Evolutionary conservation across 2,113 vertebrate genomes (phyloP), one percentile per base, ranked within the genome.

Genomic region (Butorides virescens): DNA sequence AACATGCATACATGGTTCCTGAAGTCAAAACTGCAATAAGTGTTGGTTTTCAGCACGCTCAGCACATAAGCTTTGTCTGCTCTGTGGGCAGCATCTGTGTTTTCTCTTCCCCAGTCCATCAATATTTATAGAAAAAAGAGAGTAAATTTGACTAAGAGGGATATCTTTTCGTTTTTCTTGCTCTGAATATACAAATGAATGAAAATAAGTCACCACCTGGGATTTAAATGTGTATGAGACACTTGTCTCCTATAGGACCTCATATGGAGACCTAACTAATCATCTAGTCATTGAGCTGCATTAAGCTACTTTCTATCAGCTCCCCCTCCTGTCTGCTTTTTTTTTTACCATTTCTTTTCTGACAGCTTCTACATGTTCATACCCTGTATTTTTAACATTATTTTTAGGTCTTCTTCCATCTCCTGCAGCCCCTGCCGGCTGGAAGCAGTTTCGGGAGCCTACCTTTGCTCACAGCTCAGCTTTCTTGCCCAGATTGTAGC

Each of bases 301-400:
- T 65, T 72, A 73, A 93, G 94, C 14, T 58, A 21, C 42, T 95
- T 96, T 96, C 56, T 84, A 55, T 83, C 52, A 80, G 72, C 78
- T 96, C 56, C 65, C 56, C 39, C 67, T 96, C 85, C 53, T 93
- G 79, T 92, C 58, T 92, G 14, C 9, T 47, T 75, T 90, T 59
- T 90, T 59, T 66, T 92, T 85, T 32, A 75, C 10, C 21, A n/a
- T 53, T 75, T 50, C 2, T 62, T 95, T 92, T 71, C 20, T 4
- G 23, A 39, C 34, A 66, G 20, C 34, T 74, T 37, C 23, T 89
- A 15, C 3, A 36, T 73, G 59, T 93, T 76, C 21, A 53, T 19
- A 75, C 15, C 4, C 25, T 65, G 9, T 8, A 42, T 85, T 78
- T 90, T 49, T 55, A 95, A 44, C 50, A 15, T 49, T 73, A 10